phyloP scores from a whole-genome alignment of 2,797 vertebrate species.

The Carduelis carduelis region DNA sequence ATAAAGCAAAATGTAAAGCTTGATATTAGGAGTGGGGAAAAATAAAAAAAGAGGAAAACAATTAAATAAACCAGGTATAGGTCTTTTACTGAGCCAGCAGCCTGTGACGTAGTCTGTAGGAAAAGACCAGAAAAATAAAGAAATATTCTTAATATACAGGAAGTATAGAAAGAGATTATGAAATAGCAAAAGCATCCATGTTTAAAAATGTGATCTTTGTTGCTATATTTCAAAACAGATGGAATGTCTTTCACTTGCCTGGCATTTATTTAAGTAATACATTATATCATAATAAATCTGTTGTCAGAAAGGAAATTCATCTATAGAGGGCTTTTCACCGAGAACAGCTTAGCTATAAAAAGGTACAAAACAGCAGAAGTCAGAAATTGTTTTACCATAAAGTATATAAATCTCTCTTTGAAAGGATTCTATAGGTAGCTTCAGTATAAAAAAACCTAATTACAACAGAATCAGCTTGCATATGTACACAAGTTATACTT shows the following conservation, averaged over 20 bases:
- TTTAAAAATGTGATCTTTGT: not conserved
- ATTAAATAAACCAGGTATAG: not conserved
- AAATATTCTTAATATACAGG: not conserved
- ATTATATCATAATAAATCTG: not conserved
- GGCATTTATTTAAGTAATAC: not conserved
- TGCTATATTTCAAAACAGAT: not conserved
- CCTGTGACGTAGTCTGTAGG: not conserved
- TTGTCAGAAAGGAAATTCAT: not conserved
- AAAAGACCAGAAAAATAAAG: not conserved
- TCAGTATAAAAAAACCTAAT: not conserved
- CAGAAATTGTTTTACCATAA: not conserved
- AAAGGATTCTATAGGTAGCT: not conserved
- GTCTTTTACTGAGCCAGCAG: not conserved
- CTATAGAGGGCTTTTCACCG: not conserved
- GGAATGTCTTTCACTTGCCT: not conserved
- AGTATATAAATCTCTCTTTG: not conserved
- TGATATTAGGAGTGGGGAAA: fast-evolving
- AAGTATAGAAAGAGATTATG: not conserved
- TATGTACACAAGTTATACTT: not conserved
- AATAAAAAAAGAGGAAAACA: not conserved
- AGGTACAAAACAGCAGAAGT: not conserved
- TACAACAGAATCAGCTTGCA: not conserved
- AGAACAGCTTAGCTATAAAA: not conserved
- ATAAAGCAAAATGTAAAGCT: not conserved
- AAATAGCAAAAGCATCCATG: not conserved